phyloP scores from a whole-genome alignment of 2,888 invertebrate genomes.

The Stenolophus ochropezus region DNA sequence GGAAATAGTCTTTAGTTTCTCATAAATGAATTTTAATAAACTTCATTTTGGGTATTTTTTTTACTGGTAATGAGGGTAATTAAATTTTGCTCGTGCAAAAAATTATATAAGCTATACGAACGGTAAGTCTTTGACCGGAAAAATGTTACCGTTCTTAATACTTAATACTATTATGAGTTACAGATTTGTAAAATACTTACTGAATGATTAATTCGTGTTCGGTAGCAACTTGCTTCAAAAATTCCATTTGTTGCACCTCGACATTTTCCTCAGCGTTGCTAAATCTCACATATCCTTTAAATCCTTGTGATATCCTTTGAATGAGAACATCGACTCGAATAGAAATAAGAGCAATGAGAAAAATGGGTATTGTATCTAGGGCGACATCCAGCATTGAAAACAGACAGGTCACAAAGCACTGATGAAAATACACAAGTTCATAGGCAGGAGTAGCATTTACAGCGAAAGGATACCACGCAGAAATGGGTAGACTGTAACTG shows the following conservation, averaged over 20 bases:
- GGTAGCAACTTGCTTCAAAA: slow-evolving; percentile 35
- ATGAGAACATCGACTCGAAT: slow-evolving; percentile 34
- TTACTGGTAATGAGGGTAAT: too few relatives aligned
- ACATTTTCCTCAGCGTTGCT: not conserved
- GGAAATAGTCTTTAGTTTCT: not conserved
- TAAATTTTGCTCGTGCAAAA: too few relatives aligned
- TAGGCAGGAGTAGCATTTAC: slow-evolving; percentile 6
- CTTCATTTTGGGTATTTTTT: too few relatives aligned
- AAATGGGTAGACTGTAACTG: slow-evolving; percentile 23
- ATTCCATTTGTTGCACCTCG: not conserved
- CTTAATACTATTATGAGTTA: too few relatives aligned
- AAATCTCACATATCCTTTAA: not conserved
- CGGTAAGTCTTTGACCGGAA: not conserved
- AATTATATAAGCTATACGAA: not conserved
- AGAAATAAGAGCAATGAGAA: slow-evolving; percentile 17
- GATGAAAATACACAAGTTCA: slow-evolving; percentile 14
- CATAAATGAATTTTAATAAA: too few relatives aligned
- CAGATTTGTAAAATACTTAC: slow-evolving; percentile 36
- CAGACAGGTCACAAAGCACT: not conserved
- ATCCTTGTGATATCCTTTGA: slow-evolving; percentile 3
- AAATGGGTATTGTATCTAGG: slow-evolving; percentile 5
- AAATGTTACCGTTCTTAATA: not conserved
- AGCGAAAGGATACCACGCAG: slow-evolving; percentile 59
- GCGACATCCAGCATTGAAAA: slow-evolving; percentile 19
- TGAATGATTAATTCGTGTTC: slow-evolving; percentile 47